phyloP scores from a whole-genome alignment of 92 coral and sea anemone genomes.

The Epizoanthus illoricatus region DNA sequence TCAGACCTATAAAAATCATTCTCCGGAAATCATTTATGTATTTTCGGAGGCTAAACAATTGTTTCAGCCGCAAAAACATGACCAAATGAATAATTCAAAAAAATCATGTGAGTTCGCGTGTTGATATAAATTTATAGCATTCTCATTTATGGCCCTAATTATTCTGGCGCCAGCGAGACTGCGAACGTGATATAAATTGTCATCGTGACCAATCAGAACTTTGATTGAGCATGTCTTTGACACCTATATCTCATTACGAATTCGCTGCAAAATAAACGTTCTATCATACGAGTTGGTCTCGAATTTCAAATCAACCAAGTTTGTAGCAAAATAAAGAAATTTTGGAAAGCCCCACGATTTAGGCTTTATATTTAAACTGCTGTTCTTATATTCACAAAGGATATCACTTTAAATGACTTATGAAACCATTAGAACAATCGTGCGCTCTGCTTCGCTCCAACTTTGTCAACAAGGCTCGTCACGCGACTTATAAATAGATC shows the following conservation, averaged over 20 bases:
- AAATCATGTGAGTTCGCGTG: slow-evolving; percentile 37
- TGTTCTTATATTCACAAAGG: not conserved
- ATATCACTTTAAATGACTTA: slow-evolving; percentile 18
- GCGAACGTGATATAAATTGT: slow-evolving; percentile 47
- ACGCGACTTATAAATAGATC: slow-evolving; percentile 37
- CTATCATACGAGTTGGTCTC: slow-evolving; percentile 32
- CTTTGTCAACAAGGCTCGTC: slow-evolving; percentile 33
- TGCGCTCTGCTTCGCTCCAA: slow-evolving; percentile 8
- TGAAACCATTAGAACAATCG: slow-evolving; percentile 25
- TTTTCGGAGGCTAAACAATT: slow-evolving; percentile 18
- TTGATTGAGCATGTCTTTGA: slow-evolving; percentile 26
- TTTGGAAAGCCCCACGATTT: not conserved
- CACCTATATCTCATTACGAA: slow-evolving; percentile 48
- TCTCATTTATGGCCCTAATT: slow-evolving; percentile 34
- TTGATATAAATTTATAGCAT: slow-evolving; percentile 36
- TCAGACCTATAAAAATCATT: not conserved
- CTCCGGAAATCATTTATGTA: slow-evolving; percentile 15
- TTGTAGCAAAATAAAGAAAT: slow-evolving; percentile 1
- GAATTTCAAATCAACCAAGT: slow-evolving; percentile 25
- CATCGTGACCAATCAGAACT: slow-evolving; percentile 43
- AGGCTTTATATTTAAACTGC: not conserved
- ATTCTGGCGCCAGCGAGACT: slow-evolving; percentile 57
- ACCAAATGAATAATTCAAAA: slow-evolving; percentile 20
- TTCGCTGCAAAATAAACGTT: slow-evolving; percentile 33
- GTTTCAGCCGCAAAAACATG: slow-evolving; percentile 30